Percentiles rank a stretch among this genome's conserved stretches.
Conservation (phyloP, 2,797 vertebrate species). For the Malacoraja senta region DNA sequence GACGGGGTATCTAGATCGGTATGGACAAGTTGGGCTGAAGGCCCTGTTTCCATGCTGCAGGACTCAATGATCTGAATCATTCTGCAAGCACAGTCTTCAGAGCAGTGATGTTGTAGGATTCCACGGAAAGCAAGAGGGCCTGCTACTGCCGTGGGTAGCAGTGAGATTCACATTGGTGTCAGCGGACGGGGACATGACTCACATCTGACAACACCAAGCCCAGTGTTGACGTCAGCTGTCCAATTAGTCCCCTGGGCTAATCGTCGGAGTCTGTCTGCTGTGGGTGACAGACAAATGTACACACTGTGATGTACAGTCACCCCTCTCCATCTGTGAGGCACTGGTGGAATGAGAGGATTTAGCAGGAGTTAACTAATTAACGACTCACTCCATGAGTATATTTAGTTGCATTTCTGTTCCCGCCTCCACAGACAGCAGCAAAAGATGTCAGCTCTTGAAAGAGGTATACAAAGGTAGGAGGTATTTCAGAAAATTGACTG, state of each 20-base stretch:
- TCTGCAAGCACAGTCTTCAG: too few species aligned
- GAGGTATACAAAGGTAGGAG: too few species aligned
- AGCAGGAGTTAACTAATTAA: not conserved
- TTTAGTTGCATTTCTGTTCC: not conserved
- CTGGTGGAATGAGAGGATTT: not conserved
- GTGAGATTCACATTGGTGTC: not conserved
- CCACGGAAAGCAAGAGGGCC: too few species aligned
- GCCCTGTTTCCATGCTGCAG: not conserved
- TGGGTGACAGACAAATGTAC: not conserved
- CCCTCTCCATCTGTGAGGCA: not conserved
- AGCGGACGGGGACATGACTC: not conserved
- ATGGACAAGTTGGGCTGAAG: not conserved
- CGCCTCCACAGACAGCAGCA: not conserved
- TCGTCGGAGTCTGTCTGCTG: not conserved
- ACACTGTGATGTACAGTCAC: not conserved
- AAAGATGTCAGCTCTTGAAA: too few species aligned
- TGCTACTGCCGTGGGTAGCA: not conserved
- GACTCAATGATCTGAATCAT: too few species aligned
- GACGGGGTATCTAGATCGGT: too few species aligned
- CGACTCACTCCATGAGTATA: not conserved
- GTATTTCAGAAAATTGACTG: not conserved
- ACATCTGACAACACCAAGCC: not conserved
- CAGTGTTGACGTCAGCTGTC: not conserved
- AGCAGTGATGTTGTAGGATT: not conserved
- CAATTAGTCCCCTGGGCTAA: not conserved